Evolutionary conservation across 2,888 invertebrate species (phyloP).

Genomic region (Tachystola acroxantha): DNA sequence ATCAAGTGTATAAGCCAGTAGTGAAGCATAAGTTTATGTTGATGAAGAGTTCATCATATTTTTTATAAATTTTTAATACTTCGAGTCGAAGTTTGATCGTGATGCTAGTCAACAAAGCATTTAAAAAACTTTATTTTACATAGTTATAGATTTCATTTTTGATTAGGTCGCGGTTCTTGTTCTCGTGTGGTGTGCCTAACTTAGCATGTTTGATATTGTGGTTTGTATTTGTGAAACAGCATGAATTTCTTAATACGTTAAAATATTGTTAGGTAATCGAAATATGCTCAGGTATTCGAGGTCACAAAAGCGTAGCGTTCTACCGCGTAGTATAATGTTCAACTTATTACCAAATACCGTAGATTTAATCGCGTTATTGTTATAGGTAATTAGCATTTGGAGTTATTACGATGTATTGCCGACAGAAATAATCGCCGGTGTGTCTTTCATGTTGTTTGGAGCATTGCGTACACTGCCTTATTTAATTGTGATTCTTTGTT

Average conservation of each 20-base stretch:
- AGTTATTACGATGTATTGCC: too few relatives aligned
- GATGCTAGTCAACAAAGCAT: conserved; percentile 24
- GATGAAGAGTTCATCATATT: conserved; percentile 22
- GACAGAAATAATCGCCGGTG: conserved; percentile 14
- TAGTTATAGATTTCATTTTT: conserved; percentile 3
- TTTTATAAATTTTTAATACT: conserved; percentile 46
- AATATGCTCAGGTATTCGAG: too few relatives aligned
- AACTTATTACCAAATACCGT: conserved; percentile 3
- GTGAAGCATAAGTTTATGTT: conserved; percentile 22
- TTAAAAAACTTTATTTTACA: conserved; percentile 9
- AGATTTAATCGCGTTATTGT: not conserved
- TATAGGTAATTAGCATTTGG: too few relatives aligned
- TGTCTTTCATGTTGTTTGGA: conserved; percentile 28
- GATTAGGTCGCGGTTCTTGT: not conserved
- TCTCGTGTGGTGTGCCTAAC: conserved; percentile 8
- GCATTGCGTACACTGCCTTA: conserved; percentile 31
- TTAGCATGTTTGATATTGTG: conserved; percentile 24
- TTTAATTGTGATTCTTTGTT: conserved; percentile 16
- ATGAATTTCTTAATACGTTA: conserved; percentile 11
- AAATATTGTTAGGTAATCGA: too few relatives aligned
- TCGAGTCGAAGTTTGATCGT: conserved; percentile 40
- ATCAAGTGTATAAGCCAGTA: conserved; percentile 31
- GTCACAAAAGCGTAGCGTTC: conserved; percentile 9
- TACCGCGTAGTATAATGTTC: conserved; percentile 3
- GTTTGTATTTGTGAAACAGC: conserved; percentile 15